A percentile compares a stretch with the other conserved stretches of the same genome.
Conservation (phyloP, 2,797 vertebrate species). For the Hemitrygon akajei region DNA sequence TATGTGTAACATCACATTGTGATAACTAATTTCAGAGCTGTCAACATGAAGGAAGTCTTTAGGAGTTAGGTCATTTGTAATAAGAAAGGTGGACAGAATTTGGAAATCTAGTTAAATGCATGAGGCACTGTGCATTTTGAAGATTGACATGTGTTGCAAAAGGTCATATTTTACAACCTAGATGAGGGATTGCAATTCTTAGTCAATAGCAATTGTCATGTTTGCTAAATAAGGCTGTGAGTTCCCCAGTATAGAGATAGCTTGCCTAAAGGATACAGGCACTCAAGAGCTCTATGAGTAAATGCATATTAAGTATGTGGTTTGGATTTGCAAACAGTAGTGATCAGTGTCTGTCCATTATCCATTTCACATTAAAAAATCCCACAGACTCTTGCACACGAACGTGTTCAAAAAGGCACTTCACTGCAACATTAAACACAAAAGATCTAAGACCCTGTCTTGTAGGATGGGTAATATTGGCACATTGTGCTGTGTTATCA, state of each 20-base stretch:
- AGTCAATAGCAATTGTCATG: neutral
- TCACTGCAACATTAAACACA: neutral
- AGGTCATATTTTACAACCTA: neutral
- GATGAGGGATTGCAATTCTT: slow-evolving; percentile 16
- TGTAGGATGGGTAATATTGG: no score
- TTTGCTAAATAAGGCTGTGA: neutral
- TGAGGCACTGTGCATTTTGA: neutral
- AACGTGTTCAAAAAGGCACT: neutral
- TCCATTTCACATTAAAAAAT: neutral
- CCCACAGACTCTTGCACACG: neutral
- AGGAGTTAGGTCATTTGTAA: slow-evolving; percentile 26
- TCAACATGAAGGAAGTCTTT: neutral
- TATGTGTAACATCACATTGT: neutral
- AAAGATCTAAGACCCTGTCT: no score
- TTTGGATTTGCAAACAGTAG: neutral
- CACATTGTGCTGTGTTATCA: no score
- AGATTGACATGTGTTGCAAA: slow-evolving; percentile 1
- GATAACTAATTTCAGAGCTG: slow-evolving; percentile 10
- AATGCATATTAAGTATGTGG: neutral
- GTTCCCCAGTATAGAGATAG: neutral
- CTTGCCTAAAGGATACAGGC: neutral
- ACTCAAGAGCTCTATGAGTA: neutral
- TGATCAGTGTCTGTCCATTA: neutral
- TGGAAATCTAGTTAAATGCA: neutral
- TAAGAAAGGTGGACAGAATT: neutral